A percentile compares a stretch with the other conserved stretches of the same genome.
phyloP scores from a whole-genome alignment of 2,888 invertebrate species.

The Cepaea hortensis region DNA sequence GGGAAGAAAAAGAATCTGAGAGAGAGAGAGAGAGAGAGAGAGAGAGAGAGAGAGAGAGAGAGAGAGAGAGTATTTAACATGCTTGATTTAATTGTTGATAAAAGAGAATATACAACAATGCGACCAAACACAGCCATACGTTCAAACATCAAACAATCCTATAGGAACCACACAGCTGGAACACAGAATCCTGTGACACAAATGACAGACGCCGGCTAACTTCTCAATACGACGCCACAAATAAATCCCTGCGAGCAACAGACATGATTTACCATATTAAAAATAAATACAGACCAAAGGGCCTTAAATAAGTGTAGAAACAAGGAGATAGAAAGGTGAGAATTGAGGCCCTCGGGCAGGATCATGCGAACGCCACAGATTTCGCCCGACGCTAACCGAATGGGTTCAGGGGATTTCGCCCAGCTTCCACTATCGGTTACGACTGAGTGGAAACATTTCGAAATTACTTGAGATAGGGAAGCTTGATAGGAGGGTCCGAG shows the following conservation, averaged over 20 bases:
- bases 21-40: background rate
- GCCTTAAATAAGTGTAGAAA: no score
- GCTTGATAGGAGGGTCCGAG: background rate
- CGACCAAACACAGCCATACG: no score
- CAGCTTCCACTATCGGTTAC: background rate
- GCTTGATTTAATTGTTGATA: no score
- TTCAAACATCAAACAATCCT: no score
- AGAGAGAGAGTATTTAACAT: no score
- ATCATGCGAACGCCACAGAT: background rate
- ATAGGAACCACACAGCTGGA: no score
- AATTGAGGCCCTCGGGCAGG: background rate
- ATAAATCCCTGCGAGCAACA: background rate
- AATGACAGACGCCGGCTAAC: no score
- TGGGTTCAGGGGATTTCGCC: background rate
- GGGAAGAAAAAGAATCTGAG: background rate
- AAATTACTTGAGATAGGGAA: background rate
- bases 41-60: background rate
- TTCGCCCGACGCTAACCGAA: background rate
- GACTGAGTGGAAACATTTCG: background rate
- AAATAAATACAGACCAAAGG: background rate
- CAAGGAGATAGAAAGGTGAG: background rate
- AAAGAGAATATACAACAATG: no score
- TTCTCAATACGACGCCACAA: no score
- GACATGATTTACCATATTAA: background rate
- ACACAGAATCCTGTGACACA: no score